Evolutionary conservation across 2,797 vertebrate species (phyloP), one percentile per base, ranked within the genome.

Genomic region (Chromis chromis): DNA sequence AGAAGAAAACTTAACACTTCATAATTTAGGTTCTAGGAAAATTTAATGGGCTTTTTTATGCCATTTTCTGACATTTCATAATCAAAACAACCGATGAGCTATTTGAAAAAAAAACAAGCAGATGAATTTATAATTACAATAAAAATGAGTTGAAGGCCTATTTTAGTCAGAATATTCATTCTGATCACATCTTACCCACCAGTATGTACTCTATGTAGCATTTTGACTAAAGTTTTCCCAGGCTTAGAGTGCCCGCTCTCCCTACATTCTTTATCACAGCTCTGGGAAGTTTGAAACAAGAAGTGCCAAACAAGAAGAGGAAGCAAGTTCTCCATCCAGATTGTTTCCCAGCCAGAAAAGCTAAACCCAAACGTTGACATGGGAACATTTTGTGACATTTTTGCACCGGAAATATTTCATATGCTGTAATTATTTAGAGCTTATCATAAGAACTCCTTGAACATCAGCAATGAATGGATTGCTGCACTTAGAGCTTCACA

Each of bases 281-380:
- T 66, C 40, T 77, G 78, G 83, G 82, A 91, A 87, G 75, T 74
- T 50, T 69, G 54, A 83, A 88, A 81, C 61, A 77, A 85, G 81
- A 92, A 89, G 69, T 75, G 72, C 25, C 83, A 89, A 88, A 93
- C 86, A 78, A 89, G 89, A 90, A 88, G 70, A 85, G 88, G 89
- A 92, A 90, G 76, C 68, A 65, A 59, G 78, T 85, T 84, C 69
- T 79, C 27, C 11, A 79, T 81, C 58, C 49, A 83, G 48, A 71
- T 39, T 56, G 62, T 78, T 91, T 84, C 64, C 68, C 58, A 72
- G 63, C 24, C 42, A 65, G 64, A 83, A 78, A 62, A 82, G 65
- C 58, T 61, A 39, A 74, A 66, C 56, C 48, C 59, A 64, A 69
- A 44, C 1, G 4, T 68, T 52, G 39, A 76, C 28, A 59, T 68